Percentiles rank a stretch among this genome's conserved stretches.
These are phyloP conservation scores for Acrocephalus kingi DNA, from an alignment of 2,113 vertebrate species.

Conservation along the genomic window DNA sequence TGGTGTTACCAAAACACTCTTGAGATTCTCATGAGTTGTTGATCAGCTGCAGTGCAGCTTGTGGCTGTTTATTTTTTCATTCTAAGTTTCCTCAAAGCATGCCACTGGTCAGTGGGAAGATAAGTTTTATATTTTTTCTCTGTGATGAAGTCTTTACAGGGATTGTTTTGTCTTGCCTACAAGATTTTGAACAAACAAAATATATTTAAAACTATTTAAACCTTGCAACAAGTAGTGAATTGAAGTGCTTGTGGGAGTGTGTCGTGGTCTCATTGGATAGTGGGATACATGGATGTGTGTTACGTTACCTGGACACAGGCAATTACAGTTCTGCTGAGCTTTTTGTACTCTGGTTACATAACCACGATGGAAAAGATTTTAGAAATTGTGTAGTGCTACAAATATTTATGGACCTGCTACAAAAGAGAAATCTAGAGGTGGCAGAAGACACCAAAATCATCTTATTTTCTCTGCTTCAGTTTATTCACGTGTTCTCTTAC, in stretches of 20 bases:
- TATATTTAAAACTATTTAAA: background rate
- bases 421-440: background rate
- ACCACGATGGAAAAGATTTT: background rate
- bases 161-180: background rate
- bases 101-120: background rate
- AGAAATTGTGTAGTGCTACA: background rate
- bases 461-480: background rate
- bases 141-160: background rate
- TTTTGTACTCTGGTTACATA: background rate
- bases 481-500: background rate
- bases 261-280: background rate
- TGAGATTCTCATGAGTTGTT: background rate
- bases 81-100: background rate
- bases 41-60: background rate
- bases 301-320: background rate
- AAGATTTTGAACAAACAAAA: background rate
- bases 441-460: background rate
- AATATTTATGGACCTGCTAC: background rate
- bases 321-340: background rate
- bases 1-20: background rate
- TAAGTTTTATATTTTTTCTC: background rate
- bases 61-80: background rate
- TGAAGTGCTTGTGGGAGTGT: background rate
- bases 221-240: background rate
- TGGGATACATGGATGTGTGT: rapidly evolving